Base-by-base conservation (phyloP, 2,888 invertebrate genomes). In the Calameuta filiformis region DNA sequence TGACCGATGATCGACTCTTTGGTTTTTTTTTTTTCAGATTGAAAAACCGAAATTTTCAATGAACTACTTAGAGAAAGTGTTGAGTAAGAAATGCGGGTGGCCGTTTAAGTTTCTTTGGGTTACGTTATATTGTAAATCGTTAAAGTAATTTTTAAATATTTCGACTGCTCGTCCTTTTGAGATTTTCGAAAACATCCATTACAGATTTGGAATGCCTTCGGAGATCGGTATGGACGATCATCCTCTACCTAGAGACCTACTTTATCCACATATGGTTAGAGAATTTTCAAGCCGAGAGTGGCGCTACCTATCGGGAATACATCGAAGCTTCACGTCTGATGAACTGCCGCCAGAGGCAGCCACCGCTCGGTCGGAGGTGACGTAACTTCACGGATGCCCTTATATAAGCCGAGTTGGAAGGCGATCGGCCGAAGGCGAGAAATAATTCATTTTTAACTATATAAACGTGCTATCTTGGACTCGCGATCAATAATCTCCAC, bases 261-360 rank as follows among this genome's bases (percentile, higher is more conserved):
- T 73, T 85, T 87, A 87, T 81, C 88, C 77, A 78, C 83, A 11
- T 80, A 15, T 35, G 73, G 33, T 78, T 56, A 23, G 12, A 35
- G 40, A 37, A 68, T 75, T 76, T 73, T 78, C 79, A 15, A 23
- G 75, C 77, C 23, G 35, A 15, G 30, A 34, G 81, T 73, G 79
- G 80, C 84, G 84, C 82, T 69, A 35, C 76, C 83, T 69, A 78
- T 76, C 81, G 75, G 77, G 30, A 69, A 35, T 73, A 73, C 37
- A 34, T 69, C 40, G 75, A 79, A 80, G 73, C 78, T 78, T 75
- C 71, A 31, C 69, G 33, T 30, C 1, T 33, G 9, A 23, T n/a
- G 11, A 1, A 23, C 35, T 6, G 4, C 33, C 56, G 56, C 12
- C 31, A 78, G 78, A 76, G 33, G 76, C 35, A 35, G 68, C 40